Evolutionary conservation across 2,888 invertebrate species (phyloP), one percentile per base, ranked within the genome.

Genomic region (Cyclophora albipunctata): DNA sequence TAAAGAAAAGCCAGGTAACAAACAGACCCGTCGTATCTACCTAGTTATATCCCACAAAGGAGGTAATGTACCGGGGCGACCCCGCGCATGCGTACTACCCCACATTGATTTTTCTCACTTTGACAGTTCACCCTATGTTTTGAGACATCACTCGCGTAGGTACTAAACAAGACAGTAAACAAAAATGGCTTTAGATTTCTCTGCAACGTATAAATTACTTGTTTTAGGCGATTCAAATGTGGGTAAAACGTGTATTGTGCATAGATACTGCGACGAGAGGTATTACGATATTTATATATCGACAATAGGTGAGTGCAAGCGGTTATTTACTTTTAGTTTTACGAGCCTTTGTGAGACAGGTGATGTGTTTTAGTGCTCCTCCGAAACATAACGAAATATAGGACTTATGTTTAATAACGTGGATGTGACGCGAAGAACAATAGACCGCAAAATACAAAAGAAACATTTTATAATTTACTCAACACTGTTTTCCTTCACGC

Each of bases 231-330:
- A 96, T 88, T 95, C 95, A 49, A 96, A 96, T 89, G 96, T 96
- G 57, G 96, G 96, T 20, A 96, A 96, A 90, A 96, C 96, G 54
- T 96, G 96, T 84, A 94, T 96, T 67, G 95, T 96, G 68, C 96
- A 96, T 80, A 91, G 96, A 82, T 96, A 95, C 74, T 96, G 96
- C 78, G 96, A 96, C 79, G 96, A 96, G 82, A 91, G 95, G 69
- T 96, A 95, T 84, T 96, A 95, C 85, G 96, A 96, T 78, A 95
- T 96, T 63, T 96, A 96, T 84, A 96, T 96, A 87, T 95, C 95
- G 46, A 96, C 96, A 60, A 96, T 96, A 88, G 96, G 96, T 95
- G 81, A 93, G 93, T 87, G 37, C 43, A 20, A 7, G 34, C 20
- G 51, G 48, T 55, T 73, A 75, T 78, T 81, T 79, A 74, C 69